Evolutionary conservation across 1,140 invertebrate species (phyloP), one percentile per base, ranked within the genome.

Genomic region (Idris sp.): DNA sequence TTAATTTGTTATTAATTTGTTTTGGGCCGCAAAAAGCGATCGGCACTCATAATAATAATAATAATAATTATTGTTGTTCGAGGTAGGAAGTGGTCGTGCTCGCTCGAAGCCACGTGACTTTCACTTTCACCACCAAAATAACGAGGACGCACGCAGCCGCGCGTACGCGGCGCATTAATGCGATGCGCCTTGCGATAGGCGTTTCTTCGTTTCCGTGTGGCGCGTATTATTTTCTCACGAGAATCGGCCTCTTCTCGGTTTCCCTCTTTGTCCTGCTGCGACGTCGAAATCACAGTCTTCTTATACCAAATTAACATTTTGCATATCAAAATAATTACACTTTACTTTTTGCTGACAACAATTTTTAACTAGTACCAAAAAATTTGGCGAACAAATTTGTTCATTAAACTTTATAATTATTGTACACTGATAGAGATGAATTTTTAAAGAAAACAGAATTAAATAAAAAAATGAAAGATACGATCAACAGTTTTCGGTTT

Each of bases 41-140:
- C 54, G 33, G 36, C 35, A 56, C 44, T n/a, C n/a, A n/a, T n/a
- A n/a, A n/a, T n/a, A n/a, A n/a, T n/a, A n/a, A n/a, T n/a, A n/a
- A n/a, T 49, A 16, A 64, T 72, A 72, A 72, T 64, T 72, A 58
- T 49, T 28, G 33, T 58, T 62, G 40, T 56, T 41, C 68, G 44
- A 38, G 54, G 33, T 73, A 73, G 68, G 68, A 73, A 73, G 68
- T 59, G 59, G 68, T 59, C 38, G 59, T 49, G 68, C 59, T 73
- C 53, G 68, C 59, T 73, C 36, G 35, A 2, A 64, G 59, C 59
- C 68, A 73, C 68, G 68, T 72, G 68, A 72, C 68, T 72, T 72
- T 72, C 68, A 72, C 68, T 72, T 72, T 72, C 68, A 72, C 68
- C 58, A 51, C 68, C 68, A 51, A 72, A 72, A 72, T 72, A 72